Evolutionary conservation across 2,113 vertebrate species (phyloP).

Genomic region (Upupa epops): DNA sequence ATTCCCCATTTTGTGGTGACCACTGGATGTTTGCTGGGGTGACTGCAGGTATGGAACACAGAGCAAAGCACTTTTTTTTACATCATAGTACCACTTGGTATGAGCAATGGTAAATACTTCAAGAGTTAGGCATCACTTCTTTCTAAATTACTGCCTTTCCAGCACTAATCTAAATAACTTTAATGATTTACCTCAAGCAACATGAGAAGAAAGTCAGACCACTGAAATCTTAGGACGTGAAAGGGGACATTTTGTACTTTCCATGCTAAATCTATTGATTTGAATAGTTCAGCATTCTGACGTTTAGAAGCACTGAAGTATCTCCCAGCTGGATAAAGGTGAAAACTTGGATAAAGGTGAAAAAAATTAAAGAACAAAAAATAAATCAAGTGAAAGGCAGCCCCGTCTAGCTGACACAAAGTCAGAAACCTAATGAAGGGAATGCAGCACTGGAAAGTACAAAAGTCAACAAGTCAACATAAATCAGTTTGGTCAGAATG

Average conservation of each 20-base stretch:
- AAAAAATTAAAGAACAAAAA: no score
- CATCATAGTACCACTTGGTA: background rate
- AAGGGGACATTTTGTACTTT: background rate
- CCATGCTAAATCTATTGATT: background rate
- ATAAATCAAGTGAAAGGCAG: background rate
- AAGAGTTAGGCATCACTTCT: background rate
- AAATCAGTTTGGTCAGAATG: slow-evolving; percentile 60
- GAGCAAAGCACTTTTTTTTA: background rate
- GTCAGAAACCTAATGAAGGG: slow-evolving; percentile 36
- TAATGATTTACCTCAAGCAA: background rate
- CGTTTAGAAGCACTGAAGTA: slow-evolving; percentile 3
- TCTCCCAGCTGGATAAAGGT: background rate
- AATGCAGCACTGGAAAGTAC: slow-evolving; percentile 36
- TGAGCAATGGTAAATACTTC: background rate
- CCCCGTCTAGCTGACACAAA: background rate
- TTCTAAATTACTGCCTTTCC: background rate
- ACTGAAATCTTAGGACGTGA: background rate
- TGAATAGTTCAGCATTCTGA: background rate
- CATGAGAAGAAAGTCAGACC: background rate
- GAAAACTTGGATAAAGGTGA: no score
- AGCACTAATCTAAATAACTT: background rate
- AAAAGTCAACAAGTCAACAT: slow-evolving; percentile 55
- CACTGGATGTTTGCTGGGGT: no score
- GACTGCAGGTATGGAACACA: background rate
- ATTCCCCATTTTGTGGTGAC: no score